A percentile compares a stretch with the other conserved stretches of the same genome.
phyloP scores from a whole-genome alignment of 1,140 invertebrate genomes.

The Penaeus indicus region DNA sequence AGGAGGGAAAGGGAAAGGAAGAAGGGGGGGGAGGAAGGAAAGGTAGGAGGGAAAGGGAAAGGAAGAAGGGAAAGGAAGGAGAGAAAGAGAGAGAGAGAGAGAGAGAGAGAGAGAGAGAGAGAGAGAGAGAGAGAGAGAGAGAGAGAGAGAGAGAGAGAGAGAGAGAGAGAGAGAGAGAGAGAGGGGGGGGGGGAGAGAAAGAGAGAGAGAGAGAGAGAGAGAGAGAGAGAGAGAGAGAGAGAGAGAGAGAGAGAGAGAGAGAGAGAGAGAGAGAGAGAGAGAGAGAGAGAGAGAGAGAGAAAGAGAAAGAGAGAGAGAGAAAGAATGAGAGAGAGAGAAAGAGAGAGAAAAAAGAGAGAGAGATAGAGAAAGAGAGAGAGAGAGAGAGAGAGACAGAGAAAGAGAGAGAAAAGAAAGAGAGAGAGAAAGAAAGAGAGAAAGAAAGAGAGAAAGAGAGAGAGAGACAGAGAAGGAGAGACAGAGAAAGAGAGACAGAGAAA shows the following conservation, averaged over 20 bases:
- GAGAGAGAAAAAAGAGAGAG: neutral
- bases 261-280: too few species aligned
- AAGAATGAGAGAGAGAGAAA: neutral
- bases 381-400: neutral
- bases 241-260: neutral
- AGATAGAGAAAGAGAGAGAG: slow-evolving; percentile 16
- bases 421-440: too few species aligned
- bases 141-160: neutral
- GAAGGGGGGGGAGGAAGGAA: neutral
- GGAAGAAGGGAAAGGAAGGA: neutral
- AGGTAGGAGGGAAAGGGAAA: neutral
- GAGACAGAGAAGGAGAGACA: too few species aligned
- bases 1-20: neutral
- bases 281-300: too few species aligned
- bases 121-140: neutral
- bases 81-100: neutral
- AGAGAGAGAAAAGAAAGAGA: too few species aligned
- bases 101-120: neutral
- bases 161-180: neutral
- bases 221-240: slow-evolving; percentile 3
- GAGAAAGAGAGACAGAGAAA: too few species aligned
- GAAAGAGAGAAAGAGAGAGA: too few species aligned
- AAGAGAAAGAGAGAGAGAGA: neutral
- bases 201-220: slow-evolving; percentile 10
- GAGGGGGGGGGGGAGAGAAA: neutral